These are phyloP conservation scores for Mus pahari DNA, from an alignment of 2,113 vertebrate species.

Conservation along the genomic window DNA sequence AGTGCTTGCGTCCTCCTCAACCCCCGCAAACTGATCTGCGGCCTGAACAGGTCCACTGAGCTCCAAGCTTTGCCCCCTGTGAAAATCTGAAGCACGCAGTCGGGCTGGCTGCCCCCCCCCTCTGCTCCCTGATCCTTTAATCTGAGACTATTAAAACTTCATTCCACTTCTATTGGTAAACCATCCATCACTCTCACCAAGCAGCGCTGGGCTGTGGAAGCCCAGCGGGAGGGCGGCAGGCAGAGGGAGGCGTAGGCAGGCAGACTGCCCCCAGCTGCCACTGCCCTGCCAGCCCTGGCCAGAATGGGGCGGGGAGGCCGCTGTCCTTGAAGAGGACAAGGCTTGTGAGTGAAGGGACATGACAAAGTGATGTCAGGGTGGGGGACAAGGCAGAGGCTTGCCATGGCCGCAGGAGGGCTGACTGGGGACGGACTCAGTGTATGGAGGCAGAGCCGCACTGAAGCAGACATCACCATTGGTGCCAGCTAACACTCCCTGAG, in stretches of 20 bases:
- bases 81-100: not conserved
- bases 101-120: not conserved
- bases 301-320: not conserved
- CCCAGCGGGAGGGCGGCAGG: not conserved
- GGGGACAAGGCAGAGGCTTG: not conserved
- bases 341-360: not conserved
- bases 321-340: constrained; percentile 45
- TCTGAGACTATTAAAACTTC: constrained; percentile 76
- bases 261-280: not conserved
- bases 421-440: not conserved
- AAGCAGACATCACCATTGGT: accelerated
- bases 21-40: not conserved
- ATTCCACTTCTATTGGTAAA: constrained; percentile 74
- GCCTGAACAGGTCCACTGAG: not conserved
- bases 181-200: constrained; percentile 65
- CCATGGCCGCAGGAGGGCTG: not conserved
- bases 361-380: too few relatives aligned
- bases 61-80: not conserved
- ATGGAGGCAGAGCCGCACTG: not conserved
- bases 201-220: constrained; percentile 46
- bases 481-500: too few relatives aligned
- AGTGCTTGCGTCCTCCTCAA: too few relatives aligned
- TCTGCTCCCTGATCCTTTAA: constrained; percentile 61
- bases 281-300: not conserved
- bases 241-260: not conserved